phyloP scores from a whole-genome alignment of 2,113 vertebrate genomes.

The Thamnophis sirtalis region DNA sequence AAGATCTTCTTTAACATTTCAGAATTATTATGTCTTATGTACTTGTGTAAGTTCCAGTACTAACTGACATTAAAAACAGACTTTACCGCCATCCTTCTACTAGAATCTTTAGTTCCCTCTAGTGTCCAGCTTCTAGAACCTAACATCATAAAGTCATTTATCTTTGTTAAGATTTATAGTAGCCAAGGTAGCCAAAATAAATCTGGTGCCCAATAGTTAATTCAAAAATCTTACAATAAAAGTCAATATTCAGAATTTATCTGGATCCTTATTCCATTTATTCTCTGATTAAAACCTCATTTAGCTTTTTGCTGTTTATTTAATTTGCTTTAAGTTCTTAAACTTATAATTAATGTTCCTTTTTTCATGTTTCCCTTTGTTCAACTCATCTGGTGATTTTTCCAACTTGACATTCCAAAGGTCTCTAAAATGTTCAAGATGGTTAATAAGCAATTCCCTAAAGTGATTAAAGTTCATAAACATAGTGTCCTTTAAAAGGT shows the following conservation, averaged over 20 bases:
- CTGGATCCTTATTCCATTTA: background rate
- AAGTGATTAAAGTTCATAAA: background rate
- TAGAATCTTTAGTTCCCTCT: background rate
- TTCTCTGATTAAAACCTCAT: background rate
- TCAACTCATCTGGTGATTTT: background rate
- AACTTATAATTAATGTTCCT: background rate
- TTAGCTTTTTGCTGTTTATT: background rate
- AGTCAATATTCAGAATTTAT: background rate
- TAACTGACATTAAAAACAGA: background rate
- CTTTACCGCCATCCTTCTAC: background rate
- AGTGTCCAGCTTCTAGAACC: background rate
- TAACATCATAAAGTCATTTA: background rate
- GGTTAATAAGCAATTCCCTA: background rate
- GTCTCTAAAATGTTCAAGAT: background rate
- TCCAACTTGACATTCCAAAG: background rate
- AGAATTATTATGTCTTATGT: background rate
- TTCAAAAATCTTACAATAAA: background rate
- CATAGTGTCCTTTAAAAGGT: background rate
- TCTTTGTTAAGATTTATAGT: background rate
- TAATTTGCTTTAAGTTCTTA: background rate
- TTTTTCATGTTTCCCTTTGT: background rate
- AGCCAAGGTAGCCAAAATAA: background rate
- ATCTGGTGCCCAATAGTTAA: background rate
- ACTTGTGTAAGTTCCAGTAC: background rate
- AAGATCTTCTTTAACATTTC: background rate